Evolutionary conservation across 2,888 invertebrate species (phyloP).

Genomic region (Falcaria lacertinaria): DNA sequence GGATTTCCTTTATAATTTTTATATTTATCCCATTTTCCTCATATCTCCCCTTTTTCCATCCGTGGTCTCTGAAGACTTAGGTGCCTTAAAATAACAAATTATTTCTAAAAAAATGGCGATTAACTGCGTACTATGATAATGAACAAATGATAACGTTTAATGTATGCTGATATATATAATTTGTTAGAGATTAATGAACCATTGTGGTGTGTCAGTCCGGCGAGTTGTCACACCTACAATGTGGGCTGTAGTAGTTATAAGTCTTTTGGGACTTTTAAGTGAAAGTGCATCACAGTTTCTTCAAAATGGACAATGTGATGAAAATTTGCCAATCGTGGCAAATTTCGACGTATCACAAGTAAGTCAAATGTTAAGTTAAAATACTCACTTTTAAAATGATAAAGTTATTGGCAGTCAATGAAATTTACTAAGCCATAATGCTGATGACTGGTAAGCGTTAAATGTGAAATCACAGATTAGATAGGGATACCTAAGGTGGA

Average conservation of each 20-base stretch:
- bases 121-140: neutral
- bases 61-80: too few relatives aligned
- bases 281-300: conserved; percentile 47
- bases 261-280: conserved; percentile 37
- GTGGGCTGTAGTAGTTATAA: conserved; percentile 1
- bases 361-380: conserved; percentile 17
- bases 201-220: conserved; percentile 28
- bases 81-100: too few relatives aligned
- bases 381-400: too few relatives aligned
- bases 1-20: too few relatives aligned
- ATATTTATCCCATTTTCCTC: too few relatives aligned
- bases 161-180: neutral
- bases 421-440: too few relatives aligned
- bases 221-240: conserved; percentile 9
- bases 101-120: neutral
- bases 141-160: neutral
- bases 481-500: too few relatives aligned
- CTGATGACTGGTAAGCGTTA: too few relatives aligned
- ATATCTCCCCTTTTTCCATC: too few relatives aligned
- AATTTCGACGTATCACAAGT: conserved; percentile 39
- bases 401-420: too few relatives aligned
- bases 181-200: neutral
- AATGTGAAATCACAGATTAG: too few relatives aligned
- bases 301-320: conserved; percentile 51
- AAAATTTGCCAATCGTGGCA: conserved; percentile 21